Base-by-base conservation (phyloP, 2,113 vertebrate genomes). In the Buteo buteo region DNA sequence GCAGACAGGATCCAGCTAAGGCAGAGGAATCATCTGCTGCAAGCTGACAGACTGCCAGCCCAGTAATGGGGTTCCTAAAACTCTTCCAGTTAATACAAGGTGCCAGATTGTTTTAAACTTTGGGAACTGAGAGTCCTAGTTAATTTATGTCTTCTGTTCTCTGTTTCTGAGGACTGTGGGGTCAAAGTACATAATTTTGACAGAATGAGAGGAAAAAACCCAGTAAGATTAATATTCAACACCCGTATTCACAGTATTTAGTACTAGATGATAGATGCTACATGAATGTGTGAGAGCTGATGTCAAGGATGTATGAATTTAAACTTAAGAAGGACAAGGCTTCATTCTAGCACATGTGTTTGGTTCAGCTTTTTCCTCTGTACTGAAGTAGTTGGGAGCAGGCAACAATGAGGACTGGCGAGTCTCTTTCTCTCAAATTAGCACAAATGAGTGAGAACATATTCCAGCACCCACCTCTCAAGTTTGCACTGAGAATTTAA, bases 291-390 rank as follows among this genome's bases (percentile, higher is more conserved):
- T 88, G 91, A 95, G 22, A 93, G 36, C 13, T 91, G 40, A 21
- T 94, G 50, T 96, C 91, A 94, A 77, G 91, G 77, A 94, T 80
- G 64, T 10, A 17, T 87, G 82, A 94, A 93, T 93, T 97, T 96
- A 90, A 96, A 86, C 67, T 93, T 86, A 13, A 74, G 67, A 88
- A 92, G 85, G 55, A 78, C 84, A 31, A 79, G 8, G 32, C 92
- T 96, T 94, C 21, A 32, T 96, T 92, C 81, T 91, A 95, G 32
- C 57, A 86, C 58, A 6, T 59, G 29, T 36, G 13, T 80, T 62
- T 85, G 52, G 61, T 61, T 88, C 82, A 44, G 22, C 38, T 76
- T 73, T 88, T 95, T 55, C 71, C 61, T 82, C 55, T 82, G 28
- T 28, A 58, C 57, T 54, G 42, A 72, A 71, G 42, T 49, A 86